Evolutionary conservation across 1,140 invertebrate genomes (phyloP).

Genomic region (Diachasma alloeum): DNA sequence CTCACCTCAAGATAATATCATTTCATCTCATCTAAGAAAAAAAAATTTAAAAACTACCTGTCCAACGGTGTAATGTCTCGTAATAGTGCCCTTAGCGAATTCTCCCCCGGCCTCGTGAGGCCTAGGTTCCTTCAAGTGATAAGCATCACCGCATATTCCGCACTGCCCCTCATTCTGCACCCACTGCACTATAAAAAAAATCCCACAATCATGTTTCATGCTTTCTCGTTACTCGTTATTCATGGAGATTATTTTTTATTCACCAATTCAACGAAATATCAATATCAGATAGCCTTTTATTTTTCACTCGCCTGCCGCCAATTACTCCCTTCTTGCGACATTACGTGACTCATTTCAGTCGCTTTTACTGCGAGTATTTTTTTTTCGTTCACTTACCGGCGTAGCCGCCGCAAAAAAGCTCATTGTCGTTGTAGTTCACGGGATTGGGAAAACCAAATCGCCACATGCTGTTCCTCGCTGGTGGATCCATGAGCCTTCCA

Average conservation of each 20-base stretch:
- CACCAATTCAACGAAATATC: neutral
- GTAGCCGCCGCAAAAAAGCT: conserved; percentile 83
- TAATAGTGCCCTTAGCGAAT: conserved; percentile 86
- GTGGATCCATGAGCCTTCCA: conserved; percentile 87
- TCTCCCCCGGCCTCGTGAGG: conserved; percentile 89
- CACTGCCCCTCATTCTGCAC: conserved; percentile 85
- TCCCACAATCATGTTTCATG: neutral
- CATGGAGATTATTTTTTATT: neutral
- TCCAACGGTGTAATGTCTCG: conserved; percentile 80
- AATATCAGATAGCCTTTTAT: neutral
- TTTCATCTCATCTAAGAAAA: no score
- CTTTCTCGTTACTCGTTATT: neutral
- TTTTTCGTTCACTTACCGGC: conserved; percentile 69
- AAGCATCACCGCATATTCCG: conserved; percentile 89
- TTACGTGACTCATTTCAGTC: no score
- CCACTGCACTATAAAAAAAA: conserved; percentile 77
- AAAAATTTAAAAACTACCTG: conserved; percentile 67
- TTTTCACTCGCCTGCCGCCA: neutral
- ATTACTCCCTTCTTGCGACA: neutral
- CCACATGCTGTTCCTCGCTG: conserved; percentile 92
- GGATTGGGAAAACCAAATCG: conserved; percentile 91
- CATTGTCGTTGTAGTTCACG: conserved; percentile 94
- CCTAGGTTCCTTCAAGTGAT: conserved; percentile 74
- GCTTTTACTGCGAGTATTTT: neutral
- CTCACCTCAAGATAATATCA: neutral